Evolutionary conservation across 2,113 vertebrate species (phyloP), one percentile per base, ranked within the genome.

Genomic region (Paralichthys olivaceus): DNA sequence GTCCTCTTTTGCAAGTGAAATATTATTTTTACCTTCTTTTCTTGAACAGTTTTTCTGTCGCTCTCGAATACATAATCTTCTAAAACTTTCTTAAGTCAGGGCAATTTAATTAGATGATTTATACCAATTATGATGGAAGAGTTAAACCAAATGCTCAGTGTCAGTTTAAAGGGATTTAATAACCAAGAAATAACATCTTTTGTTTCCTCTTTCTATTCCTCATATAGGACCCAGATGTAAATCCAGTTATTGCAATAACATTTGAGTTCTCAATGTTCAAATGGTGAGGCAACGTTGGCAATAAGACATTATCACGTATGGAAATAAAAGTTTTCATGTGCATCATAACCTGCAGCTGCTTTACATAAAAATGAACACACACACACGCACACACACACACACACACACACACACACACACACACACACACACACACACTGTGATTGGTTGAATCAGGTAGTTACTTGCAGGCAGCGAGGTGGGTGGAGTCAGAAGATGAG

Each of bases 391-490:
- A 4, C 13, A 2, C 15, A 43, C 66, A 53, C 1, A 57, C 6
- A 58, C 40, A 29, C 56, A 29, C 8, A 56, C 53, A 69, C 37
- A 69, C 34, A 4, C n/a, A 15, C n/a, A 56, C 62, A 55, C 1
- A 59, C 28, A 4, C 60, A 25, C 53, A 66, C 13, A 55, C 28
- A 28, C 28, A 8, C 32, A 34, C 32, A 34, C n/a, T 72, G 87
- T 94, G 71, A 87, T 90, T 96, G 96, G 96, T 94, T 90, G 87
- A 83, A 72, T 54, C 14, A 7, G 22, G 43, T 2, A 40, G 37
- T 67, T 14, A 28, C 92, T 95, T 95, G 84, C 17, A 65, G 63
- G 29, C 49, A 94, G 94, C 72, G 12, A 40, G 80, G 72, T 72
- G 65, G 71, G 85, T 3, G 73, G 83, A 75, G 84, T 75, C 28